A percentile compares a stretch with the other conserved stretches of the same genome.
These are phyloP conservation scores for Platygyra sinensis DNA, from an alignment of 64 coral and sea anemone genomes.

Conservation along the genomic window DNA sequence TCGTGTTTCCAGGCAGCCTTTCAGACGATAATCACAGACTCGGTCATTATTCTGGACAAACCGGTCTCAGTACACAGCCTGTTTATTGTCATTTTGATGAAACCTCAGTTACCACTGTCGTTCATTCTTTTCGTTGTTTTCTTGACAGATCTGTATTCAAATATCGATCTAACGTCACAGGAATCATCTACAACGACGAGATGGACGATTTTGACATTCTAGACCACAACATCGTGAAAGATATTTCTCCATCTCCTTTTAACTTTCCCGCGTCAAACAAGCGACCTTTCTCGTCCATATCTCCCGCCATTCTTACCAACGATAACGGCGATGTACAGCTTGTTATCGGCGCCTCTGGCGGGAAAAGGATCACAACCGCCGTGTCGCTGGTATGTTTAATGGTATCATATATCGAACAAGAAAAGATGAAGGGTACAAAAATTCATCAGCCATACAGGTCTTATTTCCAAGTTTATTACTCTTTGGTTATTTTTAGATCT, in stretches of 20 bases:
- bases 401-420: background rate
- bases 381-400: conserved; percentile 65
- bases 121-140: background rate
- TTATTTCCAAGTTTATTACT: background rate
- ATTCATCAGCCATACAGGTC: background rate
- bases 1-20: too few species aligned
- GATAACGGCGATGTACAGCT: conserved; percentile 63
- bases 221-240: background rate
- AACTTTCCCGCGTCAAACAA: conserved; percentile 76
- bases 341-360: conserved; percentile 86
- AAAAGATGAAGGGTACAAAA: too few species aligned
- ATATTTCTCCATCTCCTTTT: conserved; percentile 58
- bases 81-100: too few species aligned
- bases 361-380: conserved; percentile 74
- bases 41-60: too few species aligned
- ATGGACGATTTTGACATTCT: conserved; percentile 90
- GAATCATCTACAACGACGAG: conserved; percentile 94
- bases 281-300: conserved; percentile 83
- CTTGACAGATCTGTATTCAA: conserved; percentile 75
- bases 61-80: too few species aligned
- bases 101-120: too few species aligned
- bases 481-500: too few species aligned
- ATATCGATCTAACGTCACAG: conserved; percentile 79
- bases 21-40: too few species aligned
- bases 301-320: conserved; percentile 76